Base-by-base conservation (phyloP, 30 jellyfish, hydroid and myxozoan species). In the Hydractinia echinata region DNA sequence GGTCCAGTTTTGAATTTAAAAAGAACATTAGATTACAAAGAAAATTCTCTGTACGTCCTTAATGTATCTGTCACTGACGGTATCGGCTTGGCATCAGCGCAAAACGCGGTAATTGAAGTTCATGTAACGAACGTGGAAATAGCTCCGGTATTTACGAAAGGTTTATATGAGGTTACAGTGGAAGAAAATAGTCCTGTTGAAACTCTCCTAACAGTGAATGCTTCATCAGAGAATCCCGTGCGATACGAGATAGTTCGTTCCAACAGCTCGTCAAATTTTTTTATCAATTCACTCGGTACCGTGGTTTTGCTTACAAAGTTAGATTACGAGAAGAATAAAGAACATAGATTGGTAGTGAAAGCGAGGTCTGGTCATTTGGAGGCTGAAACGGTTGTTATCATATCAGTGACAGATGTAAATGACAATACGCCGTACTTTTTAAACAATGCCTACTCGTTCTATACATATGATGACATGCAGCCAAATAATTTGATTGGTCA, bases 341-440 rank as follows among this genome's bases (percentile, higher is more conserved):
- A 51, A 19, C 67, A 71, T 71, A 9, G 39, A 9, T 50, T 71
- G 30, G 52, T 71, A 19, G 10, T 71, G 0, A 30, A 50, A 50
- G 81, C 81, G 39, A 19, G 76, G 14, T 51, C 76, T 7, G 54
- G 14, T 50, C 9, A 51, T 9, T 6, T 10, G 8, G 18, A 10
- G 16, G 54, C 19, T 76, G 74, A 76, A 16, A 77, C 76, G 8
- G 49, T 55, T 50, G 74, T 76, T 76, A 77, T 11, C 4, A 60
- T 90, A 7, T 67, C 53, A 18, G 83, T 89, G 21, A 55, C 72
- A n/a, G 95, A 89, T 80, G 81, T 30, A 6, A 89, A 89, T 80
- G 96, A 89, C 70, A 84, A 89, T 60, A 39, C 8, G 44, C 96
- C 96, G 51, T 20, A 50, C 8, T 89, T 84, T 69, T 66, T 60